A percentile compares a stretch with the other conserved stretches of the same genome.
phyloP scores from a whole-genome alignment of 2,888 invertebrate genomes.

The Pristionchus maxplancki region DNA sequence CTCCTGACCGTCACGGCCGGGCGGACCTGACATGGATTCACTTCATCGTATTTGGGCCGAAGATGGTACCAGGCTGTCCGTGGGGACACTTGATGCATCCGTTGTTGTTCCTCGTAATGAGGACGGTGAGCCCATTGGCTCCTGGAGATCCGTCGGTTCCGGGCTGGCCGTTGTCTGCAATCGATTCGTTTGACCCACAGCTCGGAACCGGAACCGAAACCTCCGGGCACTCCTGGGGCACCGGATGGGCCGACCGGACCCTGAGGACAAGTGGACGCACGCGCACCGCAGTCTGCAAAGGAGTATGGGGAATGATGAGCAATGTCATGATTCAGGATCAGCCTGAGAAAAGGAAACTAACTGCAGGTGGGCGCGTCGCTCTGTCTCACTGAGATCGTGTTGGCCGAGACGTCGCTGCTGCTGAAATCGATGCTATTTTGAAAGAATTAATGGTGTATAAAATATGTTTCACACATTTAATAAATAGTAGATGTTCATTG shows the following conservation, averaged over 20 bases:
- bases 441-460: too few relatives aligned
- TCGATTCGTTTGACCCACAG: neutral
- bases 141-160: neutral
- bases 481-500: too few relatives aligned
- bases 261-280: neutral
- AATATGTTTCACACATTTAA: too few relatives aligned
- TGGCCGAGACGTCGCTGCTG: neutral
- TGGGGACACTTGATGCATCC: constrained; percentile 45
- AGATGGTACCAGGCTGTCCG: constrained; percentile 1
- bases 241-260: neutral
- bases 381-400: neutral
- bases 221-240: constrained; percentile 13
- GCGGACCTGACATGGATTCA: neutral
- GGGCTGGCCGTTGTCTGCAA: constrained; percentile 6
- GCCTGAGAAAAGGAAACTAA: too few relatives aligned
- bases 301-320: neutral
- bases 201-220: neutral
- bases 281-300: constrained; percentile 1
- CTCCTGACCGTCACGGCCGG: constrained; percentile 6
- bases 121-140: constrained; percentile 33
- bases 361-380: neutral
- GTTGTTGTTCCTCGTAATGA: neutral
- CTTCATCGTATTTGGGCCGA: neutral
- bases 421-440: neutral
- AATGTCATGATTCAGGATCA: neutral